phyloP scores from a whole-genome alignment of 2,113 vertebrate species.

The Archilochus colubris region DNA sequence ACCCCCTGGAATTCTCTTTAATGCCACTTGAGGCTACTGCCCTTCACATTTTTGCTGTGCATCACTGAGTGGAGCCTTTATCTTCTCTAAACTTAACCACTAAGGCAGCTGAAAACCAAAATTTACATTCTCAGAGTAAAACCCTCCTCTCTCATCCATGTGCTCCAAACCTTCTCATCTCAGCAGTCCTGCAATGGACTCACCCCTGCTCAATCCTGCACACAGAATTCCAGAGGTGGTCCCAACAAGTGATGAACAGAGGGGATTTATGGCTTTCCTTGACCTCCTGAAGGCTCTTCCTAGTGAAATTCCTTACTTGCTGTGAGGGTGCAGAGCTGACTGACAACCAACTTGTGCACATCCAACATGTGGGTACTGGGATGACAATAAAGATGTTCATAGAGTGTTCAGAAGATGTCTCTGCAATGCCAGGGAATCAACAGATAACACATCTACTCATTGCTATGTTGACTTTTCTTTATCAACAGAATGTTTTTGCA shows the following conservation, averaged over 20 bases:
- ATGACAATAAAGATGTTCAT: accelerated
- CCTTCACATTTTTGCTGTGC: background rate
- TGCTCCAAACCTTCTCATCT: background rate
- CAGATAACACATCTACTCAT: background rate
- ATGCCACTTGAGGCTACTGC: background rate
- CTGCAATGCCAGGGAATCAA: background rate
- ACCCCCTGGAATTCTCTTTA: background rate
- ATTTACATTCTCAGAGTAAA: background rate
- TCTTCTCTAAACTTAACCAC: background rate
- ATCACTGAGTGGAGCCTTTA: background rate
- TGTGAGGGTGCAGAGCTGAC: background rate
- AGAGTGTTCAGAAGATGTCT: background rate
- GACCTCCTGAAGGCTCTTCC: background rate
- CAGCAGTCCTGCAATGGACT: background rate
- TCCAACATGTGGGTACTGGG: background rate
- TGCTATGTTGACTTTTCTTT: background rate
- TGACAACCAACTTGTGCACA: background rate
- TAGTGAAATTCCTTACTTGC: background rate
- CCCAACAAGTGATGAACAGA: background rate
- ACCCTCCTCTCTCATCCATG: background rate
- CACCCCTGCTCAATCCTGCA: background rate
- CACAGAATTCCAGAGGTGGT: background rate
- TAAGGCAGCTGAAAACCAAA: background rate
- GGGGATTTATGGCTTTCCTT: background rate
- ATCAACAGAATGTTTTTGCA: background rate